Percentiles rank a stretch among this genome's conserved stretches.
Conservation (phyloP, 2,888 invertebrate genomes). For the Chalcosyrphus nemorum region DNA sequence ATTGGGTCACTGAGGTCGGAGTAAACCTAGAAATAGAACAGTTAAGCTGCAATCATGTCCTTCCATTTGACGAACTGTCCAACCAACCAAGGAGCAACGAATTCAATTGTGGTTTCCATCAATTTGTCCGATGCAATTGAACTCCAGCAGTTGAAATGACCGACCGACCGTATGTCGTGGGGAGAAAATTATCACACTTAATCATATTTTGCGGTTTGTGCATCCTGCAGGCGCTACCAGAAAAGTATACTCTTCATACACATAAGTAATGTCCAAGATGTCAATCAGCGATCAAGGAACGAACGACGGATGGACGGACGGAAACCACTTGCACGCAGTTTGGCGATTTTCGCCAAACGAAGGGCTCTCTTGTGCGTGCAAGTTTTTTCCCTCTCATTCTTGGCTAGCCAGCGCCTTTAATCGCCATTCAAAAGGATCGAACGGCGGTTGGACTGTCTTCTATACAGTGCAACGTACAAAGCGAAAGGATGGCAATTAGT, state of each 20-base stretch:
- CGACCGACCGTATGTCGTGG: slow-evolving; percentile 49
- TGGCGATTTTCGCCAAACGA: slow-evolving; percentile 60
- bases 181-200: slow-evolving; percentile 57
- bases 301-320: slow-evolving; percentile 37
- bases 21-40: too few species aligned
- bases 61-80: too few species aligned
- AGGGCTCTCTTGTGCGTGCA: slow-evolving; percentile 55
- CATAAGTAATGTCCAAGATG: slow-evolving; percentile 63
- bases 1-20: too few species aligned
- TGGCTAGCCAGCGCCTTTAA: slow-evolving; percentile 48
- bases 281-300: slow-evolving; percentile 68
- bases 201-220: slow-evolving; percentile 69
- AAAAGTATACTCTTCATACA: slow-evolving; percentile 33
- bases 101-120: background rate
- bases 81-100: background rate
- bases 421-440: slow-evolving; percentile 64
- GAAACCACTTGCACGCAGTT: slow-evolving; percentile 70
- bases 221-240: slow-evolving; percentile 61
- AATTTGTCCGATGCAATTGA: background rate
- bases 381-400: slow-evolving; percentile 14
- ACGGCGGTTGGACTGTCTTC: slow-evolving; percentile 3
- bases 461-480: slow-evolving; percentile 20
- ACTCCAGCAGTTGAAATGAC: background rate
- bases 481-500: slow-evolving; percentile 70
- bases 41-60: too few species aligned